Conservation (phyloP, 2,888 invertebrate species). For the Lycocerus yunnanus region DNA sequence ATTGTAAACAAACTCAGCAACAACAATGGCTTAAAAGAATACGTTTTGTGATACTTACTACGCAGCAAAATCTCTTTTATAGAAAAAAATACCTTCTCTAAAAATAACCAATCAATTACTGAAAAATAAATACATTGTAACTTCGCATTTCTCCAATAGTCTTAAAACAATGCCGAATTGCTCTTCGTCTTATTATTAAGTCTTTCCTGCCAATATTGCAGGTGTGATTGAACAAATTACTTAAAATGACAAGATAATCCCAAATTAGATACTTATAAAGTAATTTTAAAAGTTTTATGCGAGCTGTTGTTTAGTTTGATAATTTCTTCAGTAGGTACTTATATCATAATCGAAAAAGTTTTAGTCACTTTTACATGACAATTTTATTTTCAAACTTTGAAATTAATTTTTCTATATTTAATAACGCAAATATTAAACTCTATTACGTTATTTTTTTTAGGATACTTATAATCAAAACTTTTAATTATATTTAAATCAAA, state of each 20-base stretch:
- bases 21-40: not conserved
- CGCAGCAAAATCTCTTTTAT: not conserved
- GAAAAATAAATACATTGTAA: not conserved
- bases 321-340: not conserved
- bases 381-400: not conserved
- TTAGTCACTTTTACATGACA: not conserved
- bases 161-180: not conserved
- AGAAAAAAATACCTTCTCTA: not conserved
- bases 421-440: not conserved
- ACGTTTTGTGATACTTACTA: not conserved
- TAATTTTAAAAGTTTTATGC: not conserved
- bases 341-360: not conserved
- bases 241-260: not conserved
- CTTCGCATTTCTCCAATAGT: not conserved
- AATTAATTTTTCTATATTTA: not conserved
- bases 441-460: not conserved
- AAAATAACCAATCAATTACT: not conserved
- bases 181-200: not conserved
- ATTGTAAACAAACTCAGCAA: not conserved
- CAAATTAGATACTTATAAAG: not conserved
- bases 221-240: not conserved
- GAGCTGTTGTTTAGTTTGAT: not conserved
- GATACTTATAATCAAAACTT: not conserved
- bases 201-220: not conserved
- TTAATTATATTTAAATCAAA: not conserved